phyloP scores from a whole-genome alignment of 2,888 invertebrate genomes.

The Lottia scabra region DNA sequence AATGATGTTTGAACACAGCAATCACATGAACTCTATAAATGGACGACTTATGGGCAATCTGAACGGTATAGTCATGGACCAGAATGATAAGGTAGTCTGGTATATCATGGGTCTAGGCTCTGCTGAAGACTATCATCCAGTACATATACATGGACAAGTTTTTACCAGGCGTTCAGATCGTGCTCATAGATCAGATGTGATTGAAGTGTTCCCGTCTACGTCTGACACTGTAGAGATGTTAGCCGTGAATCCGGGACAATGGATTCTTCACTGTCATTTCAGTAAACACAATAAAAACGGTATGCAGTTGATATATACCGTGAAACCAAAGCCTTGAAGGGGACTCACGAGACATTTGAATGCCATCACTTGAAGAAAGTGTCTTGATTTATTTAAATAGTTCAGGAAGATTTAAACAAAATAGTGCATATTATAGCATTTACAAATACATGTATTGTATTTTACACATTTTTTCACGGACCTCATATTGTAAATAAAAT shows the following conservation, averaged over 20 bases:
- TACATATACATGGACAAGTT: conserved; percentile 53
- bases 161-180: conserved; percentile 4
- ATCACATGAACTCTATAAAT: conserved; percentile 1
- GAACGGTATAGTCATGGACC: conserved; percentile 26
- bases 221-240: conserved; percentile 37
- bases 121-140: conserved; percentile 47
- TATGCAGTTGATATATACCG: conserved; percentile 41
- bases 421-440: too few relatives aligned
- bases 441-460: too few relatives aligned
- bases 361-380: too few relatives aligned
- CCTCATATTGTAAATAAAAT: too few relatives aligned
- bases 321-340: conserved; percentile 22
- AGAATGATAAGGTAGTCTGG: conserved; percentile 43
- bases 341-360: too few relatives aligned
- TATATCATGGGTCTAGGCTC: conserved; percentile 45
- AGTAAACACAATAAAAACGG: conserved; percentile 39
- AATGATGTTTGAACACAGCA: conserved; percentile 1
- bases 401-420: too few relatives aligned
- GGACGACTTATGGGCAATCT: conserved; percentile 1
- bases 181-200: conserved; percentile 35
- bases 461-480: too few relatives aligned
- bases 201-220: conserved; percentile 44
- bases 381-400: too few relatives aligned
- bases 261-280: conserved; percentile 47
- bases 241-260: conserved; percentile 43